Conservation (phyloP, 2,797 vertebrate species). For the Borostomias antarcticus region DNA sequence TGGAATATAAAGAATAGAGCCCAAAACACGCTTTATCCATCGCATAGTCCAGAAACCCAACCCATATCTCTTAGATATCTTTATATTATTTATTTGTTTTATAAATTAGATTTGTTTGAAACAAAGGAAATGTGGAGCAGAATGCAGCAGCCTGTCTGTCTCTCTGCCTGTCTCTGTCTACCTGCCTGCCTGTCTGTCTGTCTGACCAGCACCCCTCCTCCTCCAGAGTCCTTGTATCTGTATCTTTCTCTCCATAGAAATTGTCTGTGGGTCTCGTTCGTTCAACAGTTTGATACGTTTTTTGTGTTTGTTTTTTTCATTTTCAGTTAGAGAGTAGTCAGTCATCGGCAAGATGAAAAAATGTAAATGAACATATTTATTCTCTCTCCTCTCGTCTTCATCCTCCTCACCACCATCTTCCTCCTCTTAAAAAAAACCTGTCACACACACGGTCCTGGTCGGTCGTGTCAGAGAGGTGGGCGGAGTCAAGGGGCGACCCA, state of each 20-base stretch:
- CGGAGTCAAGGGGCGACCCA: slow-evolving; percentile 62
- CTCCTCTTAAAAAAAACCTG: slow-evolving; percentile 32
- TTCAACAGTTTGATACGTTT: slow-evolving; percentile 23
- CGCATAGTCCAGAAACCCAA: no score
- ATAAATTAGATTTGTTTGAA: slow-evolving; percentile 89
- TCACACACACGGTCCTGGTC: slow-evolving; percentile 71
- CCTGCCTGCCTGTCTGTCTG: no score
- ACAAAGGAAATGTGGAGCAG: slow-evolving; percentile 79
- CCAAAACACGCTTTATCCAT: no score
- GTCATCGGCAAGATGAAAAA: slow-evolving; percentile 88
- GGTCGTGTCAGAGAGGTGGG: slow-evolving; percentile 62
- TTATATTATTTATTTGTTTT: slow-evolving; percentile 75
- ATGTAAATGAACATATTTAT: slow-evolving; percentile 76
- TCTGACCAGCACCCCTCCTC: slow-evolving; percentile 32
- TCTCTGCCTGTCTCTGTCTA: no score
- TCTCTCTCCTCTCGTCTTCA: no score
- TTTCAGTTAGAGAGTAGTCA: slow-evolving; percentile 69
- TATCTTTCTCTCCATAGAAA: slow-evolving; percentile 55
- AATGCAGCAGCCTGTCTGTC: slow-evolving; percentile 62
- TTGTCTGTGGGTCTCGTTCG: slow-evolving; percentile 48
- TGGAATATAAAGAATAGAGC: background rate
- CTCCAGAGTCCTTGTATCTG: slow-evolving; percentile 41
- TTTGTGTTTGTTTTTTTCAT: slow-evolving; percentile 48
- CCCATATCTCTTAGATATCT: slow-evolving; percentile 54
- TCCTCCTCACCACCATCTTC: no score